Base-by-base conservation (phyloP, 2,888 invertebrate genomes). In the Timema cristinae region DNA sequence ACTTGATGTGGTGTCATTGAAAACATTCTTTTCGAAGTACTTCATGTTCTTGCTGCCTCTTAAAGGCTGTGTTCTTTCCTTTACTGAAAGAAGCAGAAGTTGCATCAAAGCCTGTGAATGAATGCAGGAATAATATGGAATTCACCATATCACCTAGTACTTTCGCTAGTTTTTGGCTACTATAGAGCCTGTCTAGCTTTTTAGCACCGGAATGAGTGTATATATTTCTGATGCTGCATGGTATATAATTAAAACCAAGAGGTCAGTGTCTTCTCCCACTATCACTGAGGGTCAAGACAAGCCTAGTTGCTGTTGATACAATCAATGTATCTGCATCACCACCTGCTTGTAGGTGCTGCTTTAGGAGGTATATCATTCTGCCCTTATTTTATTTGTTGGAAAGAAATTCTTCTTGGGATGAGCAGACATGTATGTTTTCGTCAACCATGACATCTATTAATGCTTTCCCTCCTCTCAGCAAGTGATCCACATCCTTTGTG, bases 321-420 rank as follows among this genome's bases (percentile, higher is more conserved):
- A 63, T 63, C 32, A 32, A 8, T 13, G 32, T 63, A 15, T 63
- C 63, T n/a, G 63, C 63, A 63, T 63, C 63, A 47, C 63, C 63
- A 63, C 8, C 63, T 16, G 32, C 48, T 63, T 63, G 2, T 32
- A 63, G 63, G 16, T 15, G 32, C 6, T 63, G 11, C 13, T 63
- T 63, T 48, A 63, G 6, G 13, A 6, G 63, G 8, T 6, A 47
- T 32, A 63, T 63, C 6, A 63, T 8, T 63, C 1, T 48, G 13
- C 8, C 16, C 16, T 63, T 63, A 5, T 63, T 63, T 47, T 6
- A 9, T 11, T 61, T 61, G 61, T 63, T 15, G 6, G 63, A 11
- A 32, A 63, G 63, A 63, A 63, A 15, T 32, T 63, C 32, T 32
- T 32, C 32, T 32, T 32, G 32, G 32, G 32, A 63, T 47, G 32